Conservation (phyloP, 2,113 vertebrate genomes). For the Puma concolor region DNA sequence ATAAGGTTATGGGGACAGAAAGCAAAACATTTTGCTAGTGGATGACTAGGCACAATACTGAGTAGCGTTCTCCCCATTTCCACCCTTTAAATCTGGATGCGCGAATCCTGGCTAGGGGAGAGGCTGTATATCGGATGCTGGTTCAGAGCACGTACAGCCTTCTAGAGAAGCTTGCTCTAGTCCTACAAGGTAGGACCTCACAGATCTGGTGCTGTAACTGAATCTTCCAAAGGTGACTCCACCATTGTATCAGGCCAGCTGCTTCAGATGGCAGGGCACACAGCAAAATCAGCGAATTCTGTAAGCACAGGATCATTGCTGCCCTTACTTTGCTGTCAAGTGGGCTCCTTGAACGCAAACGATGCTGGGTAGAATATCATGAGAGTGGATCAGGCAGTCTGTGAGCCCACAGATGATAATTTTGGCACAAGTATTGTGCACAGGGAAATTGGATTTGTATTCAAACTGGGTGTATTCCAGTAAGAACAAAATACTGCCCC, state of each 20-base stretch:
- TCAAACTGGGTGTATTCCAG: background rate
- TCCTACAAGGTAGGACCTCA: background rate
- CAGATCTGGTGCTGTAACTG: background rate
- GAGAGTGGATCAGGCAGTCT: background rate
- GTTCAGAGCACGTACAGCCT: background rate
- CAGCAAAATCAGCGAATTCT: background rate
- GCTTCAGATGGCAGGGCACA: too few species aligned
- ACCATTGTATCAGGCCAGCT: background rate
- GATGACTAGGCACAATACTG: too few species aligned
- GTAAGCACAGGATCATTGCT: background rate
- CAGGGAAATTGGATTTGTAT: background rate
- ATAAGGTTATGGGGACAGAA: background rate
- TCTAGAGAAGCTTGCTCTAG: background rate
- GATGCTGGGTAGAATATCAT: background rate
- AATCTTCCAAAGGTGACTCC: background rate
- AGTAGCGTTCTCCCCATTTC: background rate
- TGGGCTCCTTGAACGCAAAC: too few species aligned
- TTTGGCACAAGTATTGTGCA: background rate
- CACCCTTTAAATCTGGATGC: background rate
- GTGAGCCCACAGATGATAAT: background rate
- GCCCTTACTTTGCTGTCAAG: background rate
- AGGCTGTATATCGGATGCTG: background rate
- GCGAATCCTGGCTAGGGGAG: background rate
- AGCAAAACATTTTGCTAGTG: background rate
- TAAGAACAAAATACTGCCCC: background rate